Evolutionary conservation across 2,888 invertebrate species (phyloP).

Genomic region (Drosophila sordidula): DNA sequence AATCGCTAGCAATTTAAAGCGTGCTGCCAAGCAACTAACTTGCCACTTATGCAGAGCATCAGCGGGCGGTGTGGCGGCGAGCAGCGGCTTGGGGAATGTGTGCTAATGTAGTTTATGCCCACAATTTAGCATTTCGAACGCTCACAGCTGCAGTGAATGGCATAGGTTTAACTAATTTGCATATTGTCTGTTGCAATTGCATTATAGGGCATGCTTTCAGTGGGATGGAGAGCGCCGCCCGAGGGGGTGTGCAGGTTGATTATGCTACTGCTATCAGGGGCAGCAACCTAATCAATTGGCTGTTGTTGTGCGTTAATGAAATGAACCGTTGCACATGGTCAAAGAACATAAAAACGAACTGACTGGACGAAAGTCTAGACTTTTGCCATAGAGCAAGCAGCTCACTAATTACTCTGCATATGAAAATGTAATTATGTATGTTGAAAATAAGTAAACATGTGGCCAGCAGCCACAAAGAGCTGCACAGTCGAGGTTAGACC

Average conservation of each 20-base stretch:
- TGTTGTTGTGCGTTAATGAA: slow-evolving; percentile 55
- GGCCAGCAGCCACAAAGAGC: slow-evolving; percentile 53
- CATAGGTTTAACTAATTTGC: slow-evolving; percentile 69
- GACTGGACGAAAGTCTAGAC: slow-evolving; percentile 38
- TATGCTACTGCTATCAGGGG: background rate
- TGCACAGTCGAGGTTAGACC: slow-evolving; percentile 53
- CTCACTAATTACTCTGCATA: slow-evolving; percentile 58
- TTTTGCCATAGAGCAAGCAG: slow-evolving; percentile 16
- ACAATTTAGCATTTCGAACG: slow-evolving; percentile 69
- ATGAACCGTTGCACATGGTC: slow-evolving; percentile 33
- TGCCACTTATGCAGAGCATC: slow-evolving; percentile 48
- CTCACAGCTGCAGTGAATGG: slow-evolving; percentile 62
- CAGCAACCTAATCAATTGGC: slow-evolving; percentile 63
- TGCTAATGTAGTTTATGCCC: slow-evolving; percentile 73
- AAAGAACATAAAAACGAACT: slow-evolving; percentile 30
- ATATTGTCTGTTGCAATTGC: slow-evolving; percentile 68
- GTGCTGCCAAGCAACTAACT: slow-evolving; percentile 63
- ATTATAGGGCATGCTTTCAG: slow-evolving; percentile 34
- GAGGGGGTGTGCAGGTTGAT: background rate
- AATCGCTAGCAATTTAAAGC: slow-evolving; percentile 59
- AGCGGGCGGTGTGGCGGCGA: background rate
- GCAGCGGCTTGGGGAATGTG: slow-evolving; percentile 23
- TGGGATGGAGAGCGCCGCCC: background rate
- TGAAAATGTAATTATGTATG: slow-evolving; percentile 63
- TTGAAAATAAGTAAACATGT: slow-evolving; percentile 52